Evolutionary conservation across 2,113 vertebrate species (phyloP), one percentile per base, ranked within the genome.

Genomic region (Speoplatyrhinus poulsoni): DNA sequence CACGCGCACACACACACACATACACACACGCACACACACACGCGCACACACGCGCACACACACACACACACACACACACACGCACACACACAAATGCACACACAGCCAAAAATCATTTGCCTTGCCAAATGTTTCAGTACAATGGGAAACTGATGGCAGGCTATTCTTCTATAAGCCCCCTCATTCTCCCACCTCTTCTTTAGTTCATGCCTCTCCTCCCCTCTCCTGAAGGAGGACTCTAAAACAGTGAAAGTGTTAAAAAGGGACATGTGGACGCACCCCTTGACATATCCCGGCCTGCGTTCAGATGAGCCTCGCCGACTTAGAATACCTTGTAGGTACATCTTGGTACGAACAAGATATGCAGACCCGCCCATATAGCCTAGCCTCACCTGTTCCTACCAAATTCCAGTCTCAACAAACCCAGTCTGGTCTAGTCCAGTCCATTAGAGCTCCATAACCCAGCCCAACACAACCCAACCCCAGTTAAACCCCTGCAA

Each of bases 81-180:
- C 13, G 0, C 52, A 54, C 55, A 1, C 55, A 3, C 57, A 65
- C 67, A 61, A 71, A 1, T 64, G 1, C 26, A 53, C 50, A 15
- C 62, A 67, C 57, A 65, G 69, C 53, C 11, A 56, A 80, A 72
- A 70, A 63, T 62, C 77, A 63, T 72, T 67, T 75, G 76, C 59
- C 71, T 61, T 76, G 87, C 84, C 81, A 86, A 88, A 85, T 76
- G 80, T 85, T 88, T 85, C 84, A 82, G 74, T 80, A 75, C 74
- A 59, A 67, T 64, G 79, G 67, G 64, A 75, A 85, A 78, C 70
- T 54, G 70, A 81, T 64, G 76, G 67, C 72, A 12, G 80, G 76
- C 70, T 72, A 75, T 85, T 79, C 77, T 69, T 83, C 83, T 79
- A 70, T 63, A 74, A 48, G 74, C 72, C 62, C 58, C 12, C 66